Percentiles rank a stretch among this genome's conserved stretches.
Evolutionary conservation across 1,140 invertebrate species (phyloP).

Genomic region (Galleria mellonella): DNA sequence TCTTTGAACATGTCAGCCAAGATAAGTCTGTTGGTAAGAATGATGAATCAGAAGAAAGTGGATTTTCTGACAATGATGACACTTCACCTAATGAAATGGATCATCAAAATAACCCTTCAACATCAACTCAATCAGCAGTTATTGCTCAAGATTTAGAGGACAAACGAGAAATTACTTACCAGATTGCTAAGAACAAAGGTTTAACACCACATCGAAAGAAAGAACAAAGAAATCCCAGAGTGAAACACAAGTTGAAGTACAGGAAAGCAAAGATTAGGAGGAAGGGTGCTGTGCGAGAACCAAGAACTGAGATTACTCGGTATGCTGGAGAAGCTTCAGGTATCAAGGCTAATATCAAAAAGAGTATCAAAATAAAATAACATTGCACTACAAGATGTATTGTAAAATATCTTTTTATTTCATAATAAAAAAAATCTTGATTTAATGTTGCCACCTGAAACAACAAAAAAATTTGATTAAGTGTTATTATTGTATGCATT

Average conservation of each 20-base stretch:
- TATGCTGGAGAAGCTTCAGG: constrained; percentile 95
- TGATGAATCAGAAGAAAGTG: constrained; percentile 62
- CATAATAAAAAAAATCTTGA: constrained; percentile 34
- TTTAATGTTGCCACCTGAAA: constrained; percentile 67
- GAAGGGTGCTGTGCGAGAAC: constrained; percentile 89
- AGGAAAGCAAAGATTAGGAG: constrained; percentile 92
- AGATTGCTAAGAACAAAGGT: constrained; percentile 97
- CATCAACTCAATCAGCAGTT: constrained; percentile 29
- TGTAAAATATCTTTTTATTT: constrained; percentile 27
- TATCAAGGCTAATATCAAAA: constrained; percentile 89
- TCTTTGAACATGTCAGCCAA: constrained; percentile 46
- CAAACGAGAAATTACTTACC: constrained; percentile 91
- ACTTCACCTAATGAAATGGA: constrained; percentile 37
- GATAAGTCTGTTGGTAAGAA: constrained; percentile 28
- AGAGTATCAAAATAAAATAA: constrained; percentile 90
- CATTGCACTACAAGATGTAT: constrained; percentile 12
- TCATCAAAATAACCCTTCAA: constrained; percentile 44
- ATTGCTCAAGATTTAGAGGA: constrained; percentile 51
- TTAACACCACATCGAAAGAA: constrained; percentile 92
- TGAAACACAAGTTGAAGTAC: constrained; percentile 94
- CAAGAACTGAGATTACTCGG: constrained; percentile 83
- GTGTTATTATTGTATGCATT: too few relatives aligned
- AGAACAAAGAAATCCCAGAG: constrained; percentile 93
- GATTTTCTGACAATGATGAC: constrained; percentile 56
- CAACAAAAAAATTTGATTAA: constrained; percentile 17